Conservation (phyloP, 2,797 vertebrate species). For the Propithecus perrieri region DNA sequence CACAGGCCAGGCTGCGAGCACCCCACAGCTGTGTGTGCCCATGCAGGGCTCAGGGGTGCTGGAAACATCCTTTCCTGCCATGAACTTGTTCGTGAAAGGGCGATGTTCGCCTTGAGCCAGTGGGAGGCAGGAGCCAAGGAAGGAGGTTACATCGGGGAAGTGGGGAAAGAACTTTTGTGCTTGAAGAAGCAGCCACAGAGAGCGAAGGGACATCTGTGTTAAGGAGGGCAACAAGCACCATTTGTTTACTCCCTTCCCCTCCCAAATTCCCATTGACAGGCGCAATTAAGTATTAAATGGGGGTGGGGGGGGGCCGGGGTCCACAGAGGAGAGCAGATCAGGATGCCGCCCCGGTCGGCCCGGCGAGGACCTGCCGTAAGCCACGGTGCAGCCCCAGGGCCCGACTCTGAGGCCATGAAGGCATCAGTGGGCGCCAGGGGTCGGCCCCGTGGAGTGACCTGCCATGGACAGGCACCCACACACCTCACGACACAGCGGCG, state of each 20-base stretch:
- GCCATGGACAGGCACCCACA: not conserved
- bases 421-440: accelerated
- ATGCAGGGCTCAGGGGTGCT: accelerated
- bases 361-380: not conserved
- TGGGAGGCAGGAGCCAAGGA: not conserved
- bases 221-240: not conserved
- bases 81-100: accelerated
- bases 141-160: not conserved
- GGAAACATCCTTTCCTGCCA: not conserved
- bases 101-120: not conserved
- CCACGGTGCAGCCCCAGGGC: not conserved
- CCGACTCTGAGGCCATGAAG: not conserved
- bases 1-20: not conserved
- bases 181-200: not conserved
- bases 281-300: not conserved
- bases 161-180: not conserved
- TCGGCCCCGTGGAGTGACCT: not conserved
- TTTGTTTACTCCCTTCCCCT: not conserved
- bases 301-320: not conserved
- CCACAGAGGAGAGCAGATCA: not conserved
- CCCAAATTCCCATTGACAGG: not conserved
- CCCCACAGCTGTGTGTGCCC: not conserved
- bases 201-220: not conserved
- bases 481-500: not conserved
- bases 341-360: not conserved